Evolutionary conservation across 35 echinoderm and acorn worm species (phyloP).

Genomic region (Hemicentrotus pulcherrimus): DNA sequence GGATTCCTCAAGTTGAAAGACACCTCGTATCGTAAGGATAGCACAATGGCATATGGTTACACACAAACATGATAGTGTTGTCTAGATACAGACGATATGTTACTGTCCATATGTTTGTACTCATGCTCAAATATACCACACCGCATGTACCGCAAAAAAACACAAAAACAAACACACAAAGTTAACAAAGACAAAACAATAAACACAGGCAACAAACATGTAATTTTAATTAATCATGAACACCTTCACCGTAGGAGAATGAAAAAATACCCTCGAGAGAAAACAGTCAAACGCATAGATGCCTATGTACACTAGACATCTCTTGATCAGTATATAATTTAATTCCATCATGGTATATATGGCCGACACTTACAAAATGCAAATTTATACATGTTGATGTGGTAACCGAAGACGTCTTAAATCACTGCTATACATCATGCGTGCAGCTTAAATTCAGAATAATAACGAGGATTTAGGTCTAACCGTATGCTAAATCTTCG

Average conservation of each 20-base stretch:
- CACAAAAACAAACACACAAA: background rate
- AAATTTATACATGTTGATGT: background rate
- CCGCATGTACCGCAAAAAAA: too few relatives aligned
- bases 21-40: too few relatives aligned
- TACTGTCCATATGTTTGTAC: too few relatives aligned
- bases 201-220: background rate
- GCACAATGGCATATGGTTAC: too few relatives aligned
- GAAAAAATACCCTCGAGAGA: too few relatives aligned
- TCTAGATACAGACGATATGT: too few relatives aligned
- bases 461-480: background rate
- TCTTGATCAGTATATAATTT: background rate
- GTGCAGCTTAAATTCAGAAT: background rate
- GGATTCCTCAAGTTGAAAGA: background rate
- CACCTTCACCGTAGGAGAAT: too few relatives aligned
- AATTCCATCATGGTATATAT: background rate
- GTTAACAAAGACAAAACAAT: background rate
- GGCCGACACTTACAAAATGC: background rate
- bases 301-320: background rate
- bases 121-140: too few relatives aligned
- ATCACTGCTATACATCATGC: background rate
- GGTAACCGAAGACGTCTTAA: background rate
- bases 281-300: background rate
- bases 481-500: background rate
- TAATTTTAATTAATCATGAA: too few relatives aligned
- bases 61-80: too few relatives aligned